These are phyloP conservation scores for Trissonchulus sp. DNA, from an alignment of 2,888 invertebrate genomes.

Conservation along the genomic window DNA sequence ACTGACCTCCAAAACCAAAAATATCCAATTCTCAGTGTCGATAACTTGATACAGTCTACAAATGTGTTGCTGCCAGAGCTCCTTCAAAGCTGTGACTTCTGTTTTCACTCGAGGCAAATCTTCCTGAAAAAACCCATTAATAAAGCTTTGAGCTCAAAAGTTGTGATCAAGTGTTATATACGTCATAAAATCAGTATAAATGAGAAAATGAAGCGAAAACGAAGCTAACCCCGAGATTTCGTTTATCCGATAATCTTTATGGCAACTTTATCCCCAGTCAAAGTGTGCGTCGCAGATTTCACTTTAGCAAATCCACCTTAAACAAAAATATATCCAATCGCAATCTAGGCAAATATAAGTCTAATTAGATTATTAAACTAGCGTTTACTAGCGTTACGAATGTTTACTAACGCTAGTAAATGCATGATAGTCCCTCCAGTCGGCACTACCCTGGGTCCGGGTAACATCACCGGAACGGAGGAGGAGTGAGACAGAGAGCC, in stretches of 20 bases:
- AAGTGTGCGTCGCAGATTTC: slow-evolving; percentile 67
- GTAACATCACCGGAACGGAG: too few relatives aligned
- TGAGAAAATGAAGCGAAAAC: too few relatives aligned
- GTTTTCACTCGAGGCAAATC: slow-evolving; percentile 67
- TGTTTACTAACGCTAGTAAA: neutral
- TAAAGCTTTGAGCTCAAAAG: too few relatives aligned
- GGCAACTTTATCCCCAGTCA: slow-evolving; percentile 74
- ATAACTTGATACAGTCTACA: slow-evolving; percentile 72
- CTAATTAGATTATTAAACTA: neutral
- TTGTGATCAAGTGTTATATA: too few relatives aligned
- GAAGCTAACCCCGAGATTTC: slow-evolving; percentile 62
- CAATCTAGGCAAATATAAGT: neutral
- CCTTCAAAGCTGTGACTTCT: slow-evolving; percentile 68
- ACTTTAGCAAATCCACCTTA: slow-evolving; percentile 75
- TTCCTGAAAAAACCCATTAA: slow-evolving; percentile 58
- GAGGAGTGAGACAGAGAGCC: too few relatives aligned
- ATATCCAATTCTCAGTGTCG: slow-evolving; percentile 68
- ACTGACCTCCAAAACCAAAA: slow-evolving; percentile 67
- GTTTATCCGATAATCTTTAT: slow-evolving; percentile 74
- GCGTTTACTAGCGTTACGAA: neutral
- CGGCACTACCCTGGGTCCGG: too few relatives aligned
- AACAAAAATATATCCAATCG: slow-evolving; percentile 27
- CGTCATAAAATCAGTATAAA: too few relatives aligned
- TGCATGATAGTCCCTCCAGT: too few relatives aligned
- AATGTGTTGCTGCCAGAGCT: slow-evolving; percentile 66